Evolutionary conservation across 1,140 invertebrate genomes (phyloP).

Genomic region (Penaeus indicus): DNA sequence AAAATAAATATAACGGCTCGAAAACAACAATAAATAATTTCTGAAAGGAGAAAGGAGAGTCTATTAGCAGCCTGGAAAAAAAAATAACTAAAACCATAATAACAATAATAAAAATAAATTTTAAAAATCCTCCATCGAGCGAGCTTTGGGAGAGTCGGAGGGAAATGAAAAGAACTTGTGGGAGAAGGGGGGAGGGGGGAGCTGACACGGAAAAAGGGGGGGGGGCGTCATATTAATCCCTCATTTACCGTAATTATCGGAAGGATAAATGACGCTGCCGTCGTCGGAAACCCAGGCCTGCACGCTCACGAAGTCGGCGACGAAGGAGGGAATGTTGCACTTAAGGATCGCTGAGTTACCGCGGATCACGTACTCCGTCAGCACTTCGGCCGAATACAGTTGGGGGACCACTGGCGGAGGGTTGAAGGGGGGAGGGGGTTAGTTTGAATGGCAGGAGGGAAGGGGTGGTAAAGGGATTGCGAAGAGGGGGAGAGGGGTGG

Average conservation of each 20-base stretch:
- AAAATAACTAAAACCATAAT: not conserved
- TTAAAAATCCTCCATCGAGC: not conserved
- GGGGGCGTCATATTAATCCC: no score
- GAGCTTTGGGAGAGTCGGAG: not conserved
- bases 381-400: slow-evolving; percentile 88
- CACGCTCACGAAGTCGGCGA: slow-evolving; percentile 91
- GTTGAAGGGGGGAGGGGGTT: not conserved
- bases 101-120: not conserved
- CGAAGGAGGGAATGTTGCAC: slow-evolving; percentile 92
- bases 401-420: slow-evolving; percentile 82
- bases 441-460: slow-evolving; percentile 17
- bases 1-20: not conserved
- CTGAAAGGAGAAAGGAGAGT: not conserved
- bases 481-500: not conserved
- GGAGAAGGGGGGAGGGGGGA: not conserved
- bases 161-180: not conserved
- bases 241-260: slow-evolving; percentile 59
- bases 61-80: not conserved
- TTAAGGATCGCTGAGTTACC: slow-evolving; percentile 92
- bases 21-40: not conserved
- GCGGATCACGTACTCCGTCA: slow-evolving; percentile 91
- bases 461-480: not conserved
- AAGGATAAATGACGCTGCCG: slow-evolving; percentile 77
- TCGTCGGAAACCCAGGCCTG: slow-evolving; percentile 87
- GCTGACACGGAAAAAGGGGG: no score